Base-by-base conservation (phyloP, 2,113 vertebrate genomes). In the Progne subis region DNA sequence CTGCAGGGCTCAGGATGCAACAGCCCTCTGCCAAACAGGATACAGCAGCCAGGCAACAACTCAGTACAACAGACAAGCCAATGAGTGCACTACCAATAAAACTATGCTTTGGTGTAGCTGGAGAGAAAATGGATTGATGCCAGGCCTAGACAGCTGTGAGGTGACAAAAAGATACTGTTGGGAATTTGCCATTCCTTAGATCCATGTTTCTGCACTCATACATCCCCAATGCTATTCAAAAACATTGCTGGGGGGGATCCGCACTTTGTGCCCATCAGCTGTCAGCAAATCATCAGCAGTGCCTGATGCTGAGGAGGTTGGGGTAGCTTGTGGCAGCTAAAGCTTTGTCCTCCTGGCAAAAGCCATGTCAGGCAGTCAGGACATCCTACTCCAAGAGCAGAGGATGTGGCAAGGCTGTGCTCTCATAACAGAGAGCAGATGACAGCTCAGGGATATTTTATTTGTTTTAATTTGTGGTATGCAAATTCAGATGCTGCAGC, bases 401-500 rank as follows among this genome's bases (percentile, higher is more conserved):
- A 63, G 59, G 46, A 57, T 88, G 23, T 0, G 0, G 53, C 14
- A 44, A 53, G 29, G 53, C 76, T 5, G 0, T 41, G 60, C 18
- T 78, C 41, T 1, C 2, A 23, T 46, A 57, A 57, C 69, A 20
- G 50, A 52, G 17, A 79, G 81, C 44, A 86, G 78, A 56, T 34
- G 78, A 87, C 46, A 94, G 53, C 37, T n/a, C 31, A 18, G 75
- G n/a, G 5, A 31, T 60, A 39, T 25, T 79, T 67, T 53, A 53
- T 46, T 56, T 34, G 24, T 69, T 91, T 85, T 69, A 74, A 76
- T 53, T 65, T 77, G 67, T 43, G 70, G 26, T 47, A 56, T 82
- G 63, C 49, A 85, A 89, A 91, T 87, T 49, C 57, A 95, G 88
- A 68, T 52, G 74, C 95, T 95, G 69, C 65, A 91, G 72, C 61